Evolutionary conservation across 2,888 invertebrate genomes (phyloP).

Genomic region (Mechanitis messenoides): DNA sequence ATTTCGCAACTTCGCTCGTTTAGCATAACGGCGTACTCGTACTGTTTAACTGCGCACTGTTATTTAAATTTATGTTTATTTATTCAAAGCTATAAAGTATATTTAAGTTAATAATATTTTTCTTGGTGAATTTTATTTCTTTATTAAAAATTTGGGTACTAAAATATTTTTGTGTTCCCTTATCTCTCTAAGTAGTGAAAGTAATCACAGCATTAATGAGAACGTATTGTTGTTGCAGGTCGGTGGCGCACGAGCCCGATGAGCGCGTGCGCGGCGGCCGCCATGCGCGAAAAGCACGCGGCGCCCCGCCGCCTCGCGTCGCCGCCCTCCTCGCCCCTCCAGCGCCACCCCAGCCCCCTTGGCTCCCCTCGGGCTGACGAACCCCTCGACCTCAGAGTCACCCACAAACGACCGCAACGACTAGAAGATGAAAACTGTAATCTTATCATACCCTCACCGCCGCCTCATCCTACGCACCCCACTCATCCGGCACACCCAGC

Average conservation of each 20-base stretch:
- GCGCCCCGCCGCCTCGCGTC: constrained; percentile 90
- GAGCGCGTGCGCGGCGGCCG: constrained; percentile 84
- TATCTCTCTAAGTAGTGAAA: no score
- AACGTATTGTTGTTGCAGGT: constrained; percentile 57
- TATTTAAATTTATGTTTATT: constrained; percentile 3
- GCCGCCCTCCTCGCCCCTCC: constrained; percentile 65
- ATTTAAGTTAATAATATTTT: no score
- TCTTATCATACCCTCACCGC: constrained; percentile 80
- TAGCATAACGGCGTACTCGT: constrained; percentile 40
- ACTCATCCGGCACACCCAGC: constrained; percentile 79
- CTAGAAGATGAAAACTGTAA: constrained; percentile 92
- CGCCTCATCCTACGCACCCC: constrained; percentile 70
- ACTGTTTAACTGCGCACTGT: constrained; percentile 3
- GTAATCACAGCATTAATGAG: constrained; percentile 13
- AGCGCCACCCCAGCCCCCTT: constrained; percentile 71
- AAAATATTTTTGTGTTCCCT: no score
- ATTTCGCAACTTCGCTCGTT: constrained; percentile 49
- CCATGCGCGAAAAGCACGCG: constrained; percentile 92
- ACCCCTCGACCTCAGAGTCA: constrained; percentile 91
- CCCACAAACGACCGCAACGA: constrained; percentile 84
- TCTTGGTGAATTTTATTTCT: no score
- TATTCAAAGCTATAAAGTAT: no score
- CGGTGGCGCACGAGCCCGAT: constrained; percentile 79
- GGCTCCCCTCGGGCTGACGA: constrained; percentile 79
- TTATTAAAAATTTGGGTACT: no score